A percentile compares a stretch with the other conserved stretches of the same genome.
Conservation (phyloP, 1,140 invertebrate species). For the silkworm (Bombyx mori) region ASM3026992v2 NC_085113.1:12538001-12538500, state of each 20-base stretch:
- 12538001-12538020: slow-evolving; percentile 30
- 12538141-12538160: slow-evolving; percentile 24
- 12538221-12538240: too few species aligned
- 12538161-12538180: slow-evolving; percentile 22
- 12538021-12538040: slow-evolving; percentile 17
- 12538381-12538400: slow-evolving; percentile 14
- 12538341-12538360: slow-evolving; percentile 13
- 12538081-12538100: slow-evolving; percentile 13
- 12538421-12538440: slow-evolving; percentile 18
- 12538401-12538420: slow-evolving; percentile 33
- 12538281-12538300: slow-evolving; percentile 15
- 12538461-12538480: neutral
- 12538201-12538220: slow-evolving; percentile 27
- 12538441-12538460: too few species aligned
- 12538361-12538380: slow-evolving; percentile 20
- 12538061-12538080: slow-evolving; percentile 15
- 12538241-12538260: too few species aligned
- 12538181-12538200: slow-evolving; percentile 27
- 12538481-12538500: slow-evolving; percentile 14
- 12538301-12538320: slow-evolving; percentile 11
- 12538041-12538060: slow-evolving; percentile 15
- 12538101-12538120: slow-evolving; percentile 19
- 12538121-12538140: slow-evolving; percentile 16
- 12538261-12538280: slow-evolving; percentile 7
- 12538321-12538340: slow-evolving; percentile 11